Base-by-base conservation (phyloP, 2,888 invertebrate species). In the Meandrusa payeni region DNA sequence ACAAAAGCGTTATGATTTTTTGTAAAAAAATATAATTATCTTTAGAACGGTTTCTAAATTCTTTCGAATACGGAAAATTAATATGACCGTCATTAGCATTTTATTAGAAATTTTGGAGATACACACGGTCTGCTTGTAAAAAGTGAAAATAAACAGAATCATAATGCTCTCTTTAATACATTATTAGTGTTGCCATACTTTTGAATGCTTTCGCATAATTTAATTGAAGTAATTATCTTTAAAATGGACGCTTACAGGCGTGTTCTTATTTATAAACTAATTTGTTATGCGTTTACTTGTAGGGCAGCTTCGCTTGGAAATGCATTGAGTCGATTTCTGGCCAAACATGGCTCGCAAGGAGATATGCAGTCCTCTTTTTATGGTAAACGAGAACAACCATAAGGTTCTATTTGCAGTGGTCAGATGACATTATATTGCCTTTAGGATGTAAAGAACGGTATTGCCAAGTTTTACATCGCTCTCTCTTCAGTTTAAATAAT, bases 371-470 rank as follows among this genome's bases (percentile, higher is more conserved):
- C 22, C 54, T 52, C 62, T 66, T 60, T 63, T 64, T 71, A 73
- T 64, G 68, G 72, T 34, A 49, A 68, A 61, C 60, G 59, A 64
- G 68, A 65, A 59, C 66, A 41, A 29, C 48, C 48, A 52, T 55
- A 55, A 49, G 50, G 49, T 47, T 41, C 48, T 33, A 40, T 37
- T 38, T 42, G 11, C 40, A 4, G 19, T 20, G 17, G 46, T 37
- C 47, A 48, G 48, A 52, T 54, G 48, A 42, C 45, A 33, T 42
- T 29, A 42, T 50, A 46, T 32, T 48, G 42, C 47, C n/a, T 36
- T 33, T 26, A 26, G 19, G n/a, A 31, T 15, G 6, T 13, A 23
- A 28, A 17, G 5, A 19, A 26, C 19, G 5, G 22, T 9, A 17
- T 23, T 7, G 5, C 17, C 10, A 10, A 19, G 5, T 15, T 39